Conservation (phyloP, 1,140 invertebrate species). For the Saccostrea cuccullata region DNA sequence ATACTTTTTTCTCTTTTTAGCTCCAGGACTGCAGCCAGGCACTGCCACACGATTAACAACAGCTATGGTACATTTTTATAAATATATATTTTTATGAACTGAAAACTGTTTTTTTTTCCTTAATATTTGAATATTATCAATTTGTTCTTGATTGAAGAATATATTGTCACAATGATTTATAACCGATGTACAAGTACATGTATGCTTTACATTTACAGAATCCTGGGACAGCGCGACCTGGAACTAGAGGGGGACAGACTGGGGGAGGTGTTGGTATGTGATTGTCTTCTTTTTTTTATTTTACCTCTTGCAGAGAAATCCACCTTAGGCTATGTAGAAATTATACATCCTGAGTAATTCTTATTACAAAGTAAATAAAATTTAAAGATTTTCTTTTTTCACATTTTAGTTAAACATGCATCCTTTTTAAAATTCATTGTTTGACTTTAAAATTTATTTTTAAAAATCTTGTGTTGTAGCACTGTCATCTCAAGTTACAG, state of each 20-base stretch:
- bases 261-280: constrained; percentile 71
- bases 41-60: constrained; percentile 78
- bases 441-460: background rate
- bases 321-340: background rate
- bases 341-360: background rate
- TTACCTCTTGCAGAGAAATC: background rate
- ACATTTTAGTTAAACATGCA: background rate
- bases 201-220: constrained; percentile 62
- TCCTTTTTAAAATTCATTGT: background rate
- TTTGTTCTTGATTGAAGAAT: background rate
- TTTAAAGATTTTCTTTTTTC: background rate
- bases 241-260: constrained; percentile 69
- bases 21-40: constrained; percentile 73
- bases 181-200: background rate
- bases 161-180: background rate
- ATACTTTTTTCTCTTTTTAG: constrained; percentile 51
- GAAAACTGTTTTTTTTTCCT: too few relatives aligned
- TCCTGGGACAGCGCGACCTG: constrained; percentile 73
- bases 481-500: constrained; percentile 75
- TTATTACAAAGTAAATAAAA: background rate
- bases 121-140: background rate
- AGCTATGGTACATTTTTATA: constrained; percentile 72
- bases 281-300: background rate
- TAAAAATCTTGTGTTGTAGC: constrained; percentile 59
- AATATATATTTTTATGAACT: background rate